Evolutionary conservation across 2,888 invertebrate species (phyloP), one percentile per base, ranked within the genome.

Genomic region (Deilephila elpenor): DNA sequence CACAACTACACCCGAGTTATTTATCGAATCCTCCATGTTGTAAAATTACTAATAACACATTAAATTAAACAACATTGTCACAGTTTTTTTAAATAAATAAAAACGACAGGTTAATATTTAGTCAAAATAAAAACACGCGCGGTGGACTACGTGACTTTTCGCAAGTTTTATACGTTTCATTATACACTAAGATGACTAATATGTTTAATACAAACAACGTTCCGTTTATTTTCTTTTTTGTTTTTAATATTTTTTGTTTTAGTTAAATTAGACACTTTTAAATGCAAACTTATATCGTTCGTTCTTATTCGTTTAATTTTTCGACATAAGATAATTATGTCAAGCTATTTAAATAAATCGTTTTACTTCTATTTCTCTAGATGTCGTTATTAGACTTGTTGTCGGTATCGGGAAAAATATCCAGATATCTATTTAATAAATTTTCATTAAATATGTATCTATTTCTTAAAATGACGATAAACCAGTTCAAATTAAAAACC

Each of bases 1-100:
- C 11, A 98, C 96, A 2, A 97, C 94, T 17, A 95, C 95, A 73
- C 93, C 92, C 0, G 93, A 89, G 74, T 86, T 90, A 73, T 86
- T 79, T 71, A 78, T 81, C 71, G 89, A 87, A 78, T 91, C 91
- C 81, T 91, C 93, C 94, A 94, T 94, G 74, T 75, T 79, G 51
- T 29, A 59, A 20, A 72, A 59, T 71, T 73, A 75, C 75, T 7
- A 34, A 71, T 51, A 75, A 73, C 75, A 75, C 75, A 29, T 74
- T 37, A 70, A 19, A 71, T 51, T 51, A 37, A 75, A 75, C 73
- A 76, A 60, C 71, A 71, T 59, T 29, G 25, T n/a, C 8, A 25
- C 14, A 14, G 32, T 20, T 59, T 53, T n/a, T 34, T 20, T 37
- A 17, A 37, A 11, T 20, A 20, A 59, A 60, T 37, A 6, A 14